Evolutionary conservation across 2,113 vertebrate species (phyloP).

Genomic region (Charadrius vociferus): DNA sequence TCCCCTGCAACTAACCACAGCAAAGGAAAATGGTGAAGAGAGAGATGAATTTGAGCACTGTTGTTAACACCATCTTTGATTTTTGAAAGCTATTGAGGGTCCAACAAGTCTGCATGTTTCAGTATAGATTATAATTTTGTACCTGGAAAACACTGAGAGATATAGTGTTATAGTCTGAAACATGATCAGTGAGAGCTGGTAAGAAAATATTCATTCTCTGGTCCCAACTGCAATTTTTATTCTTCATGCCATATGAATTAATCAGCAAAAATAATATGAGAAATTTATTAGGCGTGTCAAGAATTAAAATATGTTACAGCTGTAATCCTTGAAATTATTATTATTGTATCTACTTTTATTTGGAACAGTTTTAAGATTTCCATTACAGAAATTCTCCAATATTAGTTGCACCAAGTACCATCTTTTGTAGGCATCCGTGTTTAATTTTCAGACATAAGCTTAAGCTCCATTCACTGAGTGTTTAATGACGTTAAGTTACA

Average conservation of each 20-base stretch:
- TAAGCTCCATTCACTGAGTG: not conserved
- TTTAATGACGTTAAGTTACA: not conserved
- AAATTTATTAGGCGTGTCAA: not conserved
- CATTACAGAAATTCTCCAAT: not conserved
- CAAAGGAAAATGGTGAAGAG: not conserved
- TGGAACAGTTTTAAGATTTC: not conserved
- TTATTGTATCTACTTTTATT: not conserved
- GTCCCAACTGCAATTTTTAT: not conserved
- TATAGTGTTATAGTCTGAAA: rapidly evolving
- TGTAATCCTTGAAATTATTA: not conserved
- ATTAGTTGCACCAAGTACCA: not conserved
- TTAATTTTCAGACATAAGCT: not conserved
- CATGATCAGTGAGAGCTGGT: not conserved
- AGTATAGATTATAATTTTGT: not conserved
- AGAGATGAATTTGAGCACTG: not conserved
- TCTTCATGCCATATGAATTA: not conserved
- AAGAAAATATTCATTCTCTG: not conserved
- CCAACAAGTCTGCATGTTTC: not conserved
- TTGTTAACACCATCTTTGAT: not conserved
- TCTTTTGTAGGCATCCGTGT: not conserved
- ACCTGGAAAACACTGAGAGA: not conserved
- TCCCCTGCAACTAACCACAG: not conserved
- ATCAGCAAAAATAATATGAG: not conserved
- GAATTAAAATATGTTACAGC: not conserved
- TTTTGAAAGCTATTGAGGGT: not conserved